Evolutionary conservation across 2,797 vertebrate genomes (phyloP), one percentile per base, ranked within the genome.

Genomic region (Oreochromis mossambicus): DNA sequence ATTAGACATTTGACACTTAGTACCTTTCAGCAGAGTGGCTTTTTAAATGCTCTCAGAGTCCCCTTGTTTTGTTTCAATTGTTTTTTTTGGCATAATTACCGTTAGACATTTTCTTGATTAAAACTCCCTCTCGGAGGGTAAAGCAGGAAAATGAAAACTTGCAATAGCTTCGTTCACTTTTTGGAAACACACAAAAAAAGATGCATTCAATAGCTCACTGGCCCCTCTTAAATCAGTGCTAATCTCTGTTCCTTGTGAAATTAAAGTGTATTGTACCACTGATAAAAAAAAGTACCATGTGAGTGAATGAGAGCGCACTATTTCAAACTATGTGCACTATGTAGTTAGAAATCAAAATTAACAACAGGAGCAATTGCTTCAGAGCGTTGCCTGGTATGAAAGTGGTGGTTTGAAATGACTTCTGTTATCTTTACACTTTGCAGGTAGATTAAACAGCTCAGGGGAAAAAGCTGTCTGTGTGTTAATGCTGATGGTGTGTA

Each of bases 31-130:
- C 58, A 79, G 24, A 87, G 77, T 61, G 73, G 55, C 58, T 90
- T 90, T 91, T 93, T 89, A 73, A 92, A 92, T 76, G 61, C 51
- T 77, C 91, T 91, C 79, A 89, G 87, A 82, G 73, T 77, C 80
- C 52, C 17, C 51, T 78, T 86, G 51, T 85, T 90, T 93, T 86
- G 58, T 50, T 77, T 66, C 11, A 24, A 6, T 41, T 86, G 77
- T 77, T 12, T 80, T 32, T 63, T 63, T 73, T 36, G 52, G 70
- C 48, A 81, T 86, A 88, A 94, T 93, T 92, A 91, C 85, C 80
- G 24, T 15, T 73, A 87, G 81, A 86, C 84, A 86, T 88, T 89
- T 92, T 85, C 85, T 84, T 94, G 89, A 91, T 92, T 92, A 91
- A 92, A 92, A 85, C 77, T 76, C 68, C 55, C 43, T 75, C 79